phyloP scores from a whole-genome alignment of 1,140 invertebrate genomes.

The Stenopsyche tienmushanensis region DNA sequence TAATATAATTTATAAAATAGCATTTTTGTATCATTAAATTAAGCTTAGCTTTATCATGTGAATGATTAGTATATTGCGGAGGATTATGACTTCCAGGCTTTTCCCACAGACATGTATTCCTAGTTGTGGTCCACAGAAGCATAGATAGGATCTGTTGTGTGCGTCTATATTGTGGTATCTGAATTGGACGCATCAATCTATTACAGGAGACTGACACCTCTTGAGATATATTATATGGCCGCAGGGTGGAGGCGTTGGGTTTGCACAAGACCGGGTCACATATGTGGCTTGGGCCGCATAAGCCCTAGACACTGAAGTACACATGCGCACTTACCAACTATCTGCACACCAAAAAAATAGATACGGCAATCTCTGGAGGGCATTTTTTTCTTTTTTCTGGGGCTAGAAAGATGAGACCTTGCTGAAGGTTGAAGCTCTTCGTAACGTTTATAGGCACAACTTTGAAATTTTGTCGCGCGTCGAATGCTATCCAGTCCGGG shows the following conservation, averaged over 20 bases:
- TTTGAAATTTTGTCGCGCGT: neutral
- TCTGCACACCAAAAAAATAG: slow-evolving; percentile 13
- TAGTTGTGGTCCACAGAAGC: neutral
- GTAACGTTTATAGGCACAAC: neutral
- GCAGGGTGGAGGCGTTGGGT: slow-evolving; percentile 10
- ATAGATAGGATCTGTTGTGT: neutral
- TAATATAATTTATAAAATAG: too few species aligned
- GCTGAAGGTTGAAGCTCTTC: neutral
- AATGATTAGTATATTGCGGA: too few species aligned
- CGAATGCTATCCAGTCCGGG: too few species aligned
- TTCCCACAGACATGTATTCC: neutral
- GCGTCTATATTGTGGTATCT: slow-evolving; percentile 14
- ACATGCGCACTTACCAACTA: too few species aligned
- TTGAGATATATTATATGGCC: slow-evolving; percentile 37
- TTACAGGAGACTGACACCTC: slow-evolving; percentile 39
- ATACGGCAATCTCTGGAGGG: neutral
- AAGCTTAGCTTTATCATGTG: too few species aligned
- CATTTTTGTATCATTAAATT: too few species aligned
- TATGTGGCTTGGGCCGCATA: neutral
- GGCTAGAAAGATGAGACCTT: too few species aligned
- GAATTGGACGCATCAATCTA: slow-evolving; percentile 40
- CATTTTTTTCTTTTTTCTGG: too few species aligned
- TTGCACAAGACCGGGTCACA: slow-evolving; percentile 9
- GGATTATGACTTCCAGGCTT: neutral
- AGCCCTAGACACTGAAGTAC: neutral